Evolutionary conservation across 2,797 vertebrate species (phyloP), one percentile per base, ranked within the genome.

Genomic region (Phalloptychus januarius): DNA sequence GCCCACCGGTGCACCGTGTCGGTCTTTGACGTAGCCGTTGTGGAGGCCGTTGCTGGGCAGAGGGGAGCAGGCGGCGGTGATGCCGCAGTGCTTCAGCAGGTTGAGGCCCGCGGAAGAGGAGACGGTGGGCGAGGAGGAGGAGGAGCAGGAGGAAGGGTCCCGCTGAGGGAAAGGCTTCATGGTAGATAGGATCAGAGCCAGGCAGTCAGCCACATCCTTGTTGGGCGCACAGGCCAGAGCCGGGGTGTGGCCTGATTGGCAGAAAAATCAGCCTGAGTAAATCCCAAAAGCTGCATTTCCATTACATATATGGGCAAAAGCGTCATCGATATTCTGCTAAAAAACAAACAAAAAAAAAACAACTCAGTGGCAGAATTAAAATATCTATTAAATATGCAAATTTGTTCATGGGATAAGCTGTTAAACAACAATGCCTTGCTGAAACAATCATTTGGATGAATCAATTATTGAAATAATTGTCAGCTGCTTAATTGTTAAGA

Each of bases 101-200:
- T 96, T 97, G 95, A 98, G 96, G 95, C 97, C 97, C 92, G 98
- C 97, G 88, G 97, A 96, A 87, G 97, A 94, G 75, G 93, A 89
- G 90, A 97, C 92, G 5, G 91, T 86, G 79, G 94, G 94, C 36
- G 94, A 86, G 77, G 93, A 86, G 86, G 93, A 86, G 86, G 91
- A 93, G 80, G 97, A 94, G 94, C 93, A 95, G 91, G 94, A 94
- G 85, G 94, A 94, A 75, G 94, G 92, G 94, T 98, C 97, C 96
- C 97, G 97, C 92, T 96, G 96, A 83, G 98, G 97, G 95, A 99
- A 98, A 97, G 97, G 97, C 97, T 98, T 99, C 98, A 99, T 99
- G 96, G 98, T 99, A 95, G 98, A 98, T 89, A 99, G 97, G 96
- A 99, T 99, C 94, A 99, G 96, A 95, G 98, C 98, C 97, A 99